Percentiles rank a stretch among this genome's conserved stretches.
phyloP scores from a whole-genome alignment of 35 echinoderm and acorn worm species.

The Amphiura filiformis region DNA sequence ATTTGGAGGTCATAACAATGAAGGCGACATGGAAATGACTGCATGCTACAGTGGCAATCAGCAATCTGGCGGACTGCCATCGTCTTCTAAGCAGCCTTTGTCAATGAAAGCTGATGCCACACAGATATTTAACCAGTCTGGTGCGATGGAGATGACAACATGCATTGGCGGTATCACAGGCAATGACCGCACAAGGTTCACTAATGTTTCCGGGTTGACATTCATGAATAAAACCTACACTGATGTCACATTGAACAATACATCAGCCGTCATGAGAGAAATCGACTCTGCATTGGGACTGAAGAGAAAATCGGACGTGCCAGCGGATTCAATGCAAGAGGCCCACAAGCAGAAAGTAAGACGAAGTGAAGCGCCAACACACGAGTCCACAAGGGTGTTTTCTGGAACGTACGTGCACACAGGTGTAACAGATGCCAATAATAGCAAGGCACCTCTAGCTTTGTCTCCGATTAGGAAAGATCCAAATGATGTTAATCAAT shows the following conservation, averaged over 20 bases:
- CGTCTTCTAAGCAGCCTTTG: neutral
- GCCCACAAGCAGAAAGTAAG: too few species aligned
- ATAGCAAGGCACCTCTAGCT: neutral
- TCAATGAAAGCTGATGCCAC: neutral
- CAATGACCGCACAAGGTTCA: neutral
- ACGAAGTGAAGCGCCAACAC: neutral
- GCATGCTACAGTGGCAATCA: neutral
- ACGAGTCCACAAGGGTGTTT: neutral
- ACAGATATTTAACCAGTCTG: neutral
- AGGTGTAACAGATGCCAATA: neutral
- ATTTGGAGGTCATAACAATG: conserved; percentile 3
- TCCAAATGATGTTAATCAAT: neutral
- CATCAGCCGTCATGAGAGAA: neutral
- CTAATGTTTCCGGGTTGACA: neutral
- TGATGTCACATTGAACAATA: neutral
- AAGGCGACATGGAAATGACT: conserved; percentile 28
- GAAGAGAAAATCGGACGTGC: conserved; percentile 3
- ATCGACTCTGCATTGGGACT: neutral
- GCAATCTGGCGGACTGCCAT: neutral
- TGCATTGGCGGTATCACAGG: conserved; percentile 19
- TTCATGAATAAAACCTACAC: neutral
- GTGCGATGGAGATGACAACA: conserved; percentile 13
- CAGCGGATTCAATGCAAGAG: neutral
- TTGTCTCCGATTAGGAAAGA: neutral
- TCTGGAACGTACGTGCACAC: neutral